Evolutionary conservation across 2,797 vertebrate genomes (phyloP).

Genomic region (Linurgus olivaceus): DNA sequence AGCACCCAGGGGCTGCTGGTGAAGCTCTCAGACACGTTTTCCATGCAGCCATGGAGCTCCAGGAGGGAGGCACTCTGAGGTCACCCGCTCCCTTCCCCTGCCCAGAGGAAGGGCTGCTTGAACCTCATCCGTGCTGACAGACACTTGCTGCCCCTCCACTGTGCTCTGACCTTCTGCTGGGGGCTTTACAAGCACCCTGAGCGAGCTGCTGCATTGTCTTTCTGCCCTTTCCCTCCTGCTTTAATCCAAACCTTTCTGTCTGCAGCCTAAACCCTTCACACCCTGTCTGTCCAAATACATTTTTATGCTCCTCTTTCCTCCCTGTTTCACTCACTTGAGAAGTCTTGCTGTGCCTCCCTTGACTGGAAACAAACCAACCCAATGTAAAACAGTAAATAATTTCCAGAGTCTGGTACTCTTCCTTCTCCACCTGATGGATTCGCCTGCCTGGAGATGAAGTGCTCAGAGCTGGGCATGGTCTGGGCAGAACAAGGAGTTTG

Average conservation of each 20-base stretch:
- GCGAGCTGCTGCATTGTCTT: neutral
- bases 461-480: neutral
- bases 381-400: neutral
- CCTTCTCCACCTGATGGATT: neutral
- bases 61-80: neutral
- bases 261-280: neutral
- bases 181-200: neutral
- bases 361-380: neutral
- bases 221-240: neutral
- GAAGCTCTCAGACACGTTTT: neutral
- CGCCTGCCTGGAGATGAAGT: neutral
- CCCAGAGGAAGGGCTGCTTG: neutral
- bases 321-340: neutral
- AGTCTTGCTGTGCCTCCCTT: neutral
- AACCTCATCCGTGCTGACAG: neutral
- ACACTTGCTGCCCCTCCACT: neutral
- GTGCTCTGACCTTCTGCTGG: neutral
- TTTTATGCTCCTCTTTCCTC: neutral
- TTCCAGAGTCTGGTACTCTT: neutral
- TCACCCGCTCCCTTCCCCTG: neutral
- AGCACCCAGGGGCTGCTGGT: neutral
- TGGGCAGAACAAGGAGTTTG: neutral
- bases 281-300: neutral
- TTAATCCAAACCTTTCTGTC: neutral
- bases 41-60: neutral